phyloP scores from a whole-genome alignment of 2,888 invertebrate species.

The Ernsta delagoae region DNA sequence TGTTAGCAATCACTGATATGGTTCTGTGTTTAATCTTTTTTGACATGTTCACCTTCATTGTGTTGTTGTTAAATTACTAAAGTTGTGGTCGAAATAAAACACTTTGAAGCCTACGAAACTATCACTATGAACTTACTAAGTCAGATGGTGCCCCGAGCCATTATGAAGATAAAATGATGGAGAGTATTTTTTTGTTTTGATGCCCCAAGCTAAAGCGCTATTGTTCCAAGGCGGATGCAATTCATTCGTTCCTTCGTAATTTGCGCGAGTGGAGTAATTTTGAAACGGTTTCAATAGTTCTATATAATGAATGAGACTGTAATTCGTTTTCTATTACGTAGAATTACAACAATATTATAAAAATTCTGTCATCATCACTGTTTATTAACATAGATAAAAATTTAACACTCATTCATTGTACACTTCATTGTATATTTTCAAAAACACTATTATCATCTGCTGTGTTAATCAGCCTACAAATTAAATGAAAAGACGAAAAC shows the following conservation, averaged over 20 bases:
- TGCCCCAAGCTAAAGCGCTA: constrained; percentile 72
- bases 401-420: no score
- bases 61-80: no score
- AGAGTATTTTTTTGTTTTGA: constrained; percentile 64
- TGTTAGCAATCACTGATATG: no score
- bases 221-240: constrained; percentile 83
- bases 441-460: no score
- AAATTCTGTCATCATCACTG: neutral
- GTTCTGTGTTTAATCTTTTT: no score
- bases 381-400: neutral
- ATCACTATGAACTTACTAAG: constrained; percentile 18
- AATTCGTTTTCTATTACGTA: constrained; percentile 37
- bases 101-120: constrained; percentile 12
- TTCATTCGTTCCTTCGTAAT: constrained; percentile 80
- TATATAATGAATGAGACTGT: constrained; percentile 53
- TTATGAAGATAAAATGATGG: constrained; percentile 71
- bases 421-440: no score
- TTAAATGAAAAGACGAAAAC: neutral
- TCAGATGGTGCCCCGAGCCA: constrained; percentile 29
- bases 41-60: no score
- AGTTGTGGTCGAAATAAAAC: no score
- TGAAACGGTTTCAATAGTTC: constrained; percentile 69
- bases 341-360: neutral
- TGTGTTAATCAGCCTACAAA: no score
- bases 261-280: constrained; percentile 80